Evolutionary conservation across 2,888 invertebrate genomes (phyloP).

Genomic region (Tribolium freemani): DNA sequence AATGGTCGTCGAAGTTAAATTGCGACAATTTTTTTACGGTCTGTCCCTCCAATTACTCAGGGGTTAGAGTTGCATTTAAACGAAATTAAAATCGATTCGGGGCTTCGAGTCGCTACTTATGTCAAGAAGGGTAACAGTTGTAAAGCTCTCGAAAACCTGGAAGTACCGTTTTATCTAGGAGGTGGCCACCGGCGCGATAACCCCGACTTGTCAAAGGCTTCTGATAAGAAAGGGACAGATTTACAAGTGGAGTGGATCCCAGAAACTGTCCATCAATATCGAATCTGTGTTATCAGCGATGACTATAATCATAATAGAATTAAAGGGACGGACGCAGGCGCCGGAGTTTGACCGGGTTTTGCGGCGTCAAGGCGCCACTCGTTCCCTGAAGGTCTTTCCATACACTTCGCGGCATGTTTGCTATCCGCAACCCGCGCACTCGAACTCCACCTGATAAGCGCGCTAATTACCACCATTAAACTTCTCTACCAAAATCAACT

Average conservation of each 20-base stretch:
- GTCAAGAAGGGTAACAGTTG: constrained; percentile 14
- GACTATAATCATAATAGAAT: constrained; percentile 63
- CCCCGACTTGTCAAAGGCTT: background rate
- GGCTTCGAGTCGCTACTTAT: constrained; percentile 1
- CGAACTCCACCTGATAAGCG: constrained; percentile 57
- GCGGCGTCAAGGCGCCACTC: constrained; percentile 63
- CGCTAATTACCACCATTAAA: constrained; percentile 42
- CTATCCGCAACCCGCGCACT: constrained; percentile 54
- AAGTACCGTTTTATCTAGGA: constrained; percentile 11
- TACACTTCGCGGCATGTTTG: constrained; percentile 58
- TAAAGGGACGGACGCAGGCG: constrained; percentile 62
- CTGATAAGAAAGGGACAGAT: constrained; percentile 22
- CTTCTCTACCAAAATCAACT: background rate
- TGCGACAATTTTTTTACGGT: constrained; percentile 23
- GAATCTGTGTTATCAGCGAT: constrained; percentile 62
- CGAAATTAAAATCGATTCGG: constrained; percentile 24
- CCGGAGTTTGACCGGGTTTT: constrained; percentile 56
- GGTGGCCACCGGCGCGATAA: background rate
- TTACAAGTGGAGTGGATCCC: constrained; percentile 22
- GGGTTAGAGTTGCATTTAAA: constrained; percentile 3
- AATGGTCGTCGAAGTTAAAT: constrained; percentile 12
- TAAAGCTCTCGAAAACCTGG: constrained; percentile 16
- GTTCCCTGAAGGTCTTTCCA: constrained; percentile 56
- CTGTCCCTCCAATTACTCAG: constrained; percentile 15
- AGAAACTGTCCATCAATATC: constrained; percentile 52